Evolutionary conservation across 2,113 vertebrate genomes (phyloP), one percentile per base, ranked within the genome.

Genomic region (Phylloscopus trochilus): DNA sequence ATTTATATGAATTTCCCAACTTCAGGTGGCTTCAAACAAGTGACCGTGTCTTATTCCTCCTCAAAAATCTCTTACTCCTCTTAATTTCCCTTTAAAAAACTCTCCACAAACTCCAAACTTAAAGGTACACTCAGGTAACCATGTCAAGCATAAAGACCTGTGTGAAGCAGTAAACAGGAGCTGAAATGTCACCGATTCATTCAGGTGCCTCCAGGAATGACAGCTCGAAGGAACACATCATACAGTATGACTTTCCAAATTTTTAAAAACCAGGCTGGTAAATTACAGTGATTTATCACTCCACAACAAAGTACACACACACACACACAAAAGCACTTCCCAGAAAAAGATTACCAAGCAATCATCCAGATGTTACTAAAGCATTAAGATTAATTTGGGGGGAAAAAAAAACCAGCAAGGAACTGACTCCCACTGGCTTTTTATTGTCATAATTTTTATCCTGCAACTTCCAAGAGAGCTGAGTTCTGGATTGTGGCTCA

Each of bases 281-380:
- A 94, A 92, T 91, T 78, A 82, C 52, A 89, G 91, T 72, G 81
- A 96, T 95, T 95, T 95, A 74, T 94, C 94, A 91, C 80, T 83
- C 72, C 64, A 15, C 43, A 89, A 89, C 75, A 63, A 90, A 94
- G 64, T 39, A 93, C n/a, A 81, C 47, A 92, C 35, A 55, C 53
- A n/a, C n/a, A 86, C 33, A 87, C n/a, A 72, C 64, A 68, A 83
- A 56, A 58, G 46, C 21, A 2, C 46, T 94, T 82, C 82, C 75
- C 67, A 92, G 91, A 82, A 89, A 90, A 79, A 74, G n/a, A 84
- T 77, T 88, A 82, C 70, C 53, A 55, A 95, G 89, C 82, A 93
- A 93, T 83, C 87, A 93, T 60, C 77, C 91, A 95, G 67, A 92
- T 89, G 91, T 85, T 93, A 82, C 78, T 79, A 43, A 93, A 90